Evolutionary conservation across 1,140 invertebrate species (phyloP), one percentile per base, ranked within the genome.

Genomic region (Semibalanus balanoides): DNA sequence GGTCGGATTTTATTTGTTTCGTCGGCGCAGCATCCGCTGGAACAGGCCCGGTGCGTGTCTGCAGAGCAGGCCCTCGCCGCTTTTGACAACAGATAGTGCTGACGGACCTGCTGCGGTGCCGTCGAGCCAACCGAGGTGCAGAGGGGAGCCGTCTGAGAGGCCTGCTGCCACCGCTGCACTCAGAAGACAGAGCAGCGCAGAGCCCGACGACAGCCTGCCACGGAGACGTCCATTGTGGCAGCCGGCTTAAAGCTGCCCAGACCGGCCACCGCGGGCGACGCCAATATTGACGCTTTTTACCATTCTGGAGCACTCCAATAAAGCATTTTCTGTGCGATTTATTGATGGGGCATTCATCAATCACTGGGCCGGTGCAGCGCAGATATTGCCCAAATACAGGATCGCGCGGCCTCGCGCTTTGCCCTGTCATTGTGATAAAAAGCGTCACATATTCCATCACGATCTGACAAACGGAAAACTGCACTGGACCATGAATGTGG

Each of bases 371-470:
- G 35, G 14, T 64, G 51, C 51, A 64, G 51, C 11, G 11, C 22
- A 22, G 51, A 64, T 64, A 64, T 64, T 64, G 22, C 51, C 51
- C 14, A 25, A 14, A 25, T 64, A 64, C 51, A n/a, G 22, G 51
- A 64, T 25, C 51, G 51, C 5, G 51, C 14, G 22, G 22, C 14
- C 14, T 1, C 51, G 51, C 11, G 51, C 51, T 14, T 25, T 64
- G 51, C 51, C 51, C 51, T 64, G 51, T 64, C 51, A 64, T 64
- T 64, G 51, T 64, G 51, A 64, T 64, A 64, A 64, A 64, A 64
- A 64, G 51, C 51, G 51, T 64, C 51, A 64, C 51, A 64, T 64
- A 64, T 64, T 64, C 51, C 51, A 64, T 64, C 51, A 64, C 3
- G 51, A 19, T 25, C 51, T 64, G 51, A 64, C 51, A 64, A 64